phyloP scores from a whole-genome alignment of 2,888 invertebrate species.

The Dryobotodes eremita region DNA sequence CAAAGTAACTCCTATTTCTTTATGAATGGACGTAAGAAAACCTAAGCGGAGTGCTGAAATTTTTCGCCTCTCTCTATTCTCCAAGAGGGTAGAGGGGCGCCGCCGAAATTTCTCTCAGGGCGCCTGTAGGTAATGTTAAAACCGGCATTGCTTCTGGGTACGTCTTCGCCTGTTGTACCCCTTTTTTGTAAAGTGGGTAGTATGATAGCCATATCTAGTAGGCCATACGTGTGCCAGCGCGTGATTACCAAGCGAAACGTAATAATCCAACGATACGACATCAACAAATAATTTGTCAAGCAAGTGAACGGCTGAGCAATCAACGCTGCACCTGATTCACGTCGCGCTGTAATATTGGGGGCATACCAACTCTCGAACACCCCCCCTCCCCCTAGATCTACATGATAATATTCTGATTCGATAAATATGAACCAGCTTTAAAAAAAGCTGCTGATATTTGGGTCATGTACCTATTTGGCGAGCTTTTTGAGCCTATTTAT shows the following conservation, averaged over 20 bases:
- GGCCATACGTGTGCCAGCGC: constrained; percentile 26
- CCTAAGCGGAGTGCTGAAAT: too few species aligned
- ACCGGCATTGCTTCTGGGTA: too few species aligned
- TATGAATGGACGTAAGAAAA: too few species aligned
- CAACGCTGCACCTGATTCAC: constrained; percentile 35
- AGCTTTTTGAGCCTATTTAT: neutral
- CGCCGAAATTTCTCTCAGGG: too few species aligned
- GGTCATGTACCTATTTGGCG: neutral
- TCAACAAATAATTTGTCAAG: constrained; percentile 34
- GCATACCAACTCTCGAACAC: neutral
- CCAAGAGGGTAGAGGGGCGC: too few species aligned
- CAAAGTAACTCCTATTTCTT: too few species aligned
- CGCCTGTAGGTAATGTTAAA: too few species aligned
- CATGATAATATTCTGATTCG: neutral
- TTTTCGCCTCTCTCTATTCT: too few species aligned
- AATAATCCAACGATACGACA: constrained; percentile 14
- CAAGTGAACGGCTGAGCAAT: constrained; percentile 44
- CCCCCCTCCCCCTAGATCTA: too few species aligned
- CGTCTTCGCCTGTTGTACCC: neutral
- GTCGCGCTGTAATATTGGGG: constrained; percentile 27
- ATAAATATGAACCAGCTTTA: neutral
- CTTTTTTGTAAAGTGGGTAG: neutral
- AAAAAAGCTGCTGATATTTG: neutral
- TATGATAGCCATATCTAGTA: constrained; percentile 6
- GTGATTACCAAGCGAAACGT: constrained; percentile 6